Evolutionary conservation across 2,888 invertebrate species (phyloP), one percentile per base, ranked within the genome.

Genomic region (Epirrita christyi): DNA sequence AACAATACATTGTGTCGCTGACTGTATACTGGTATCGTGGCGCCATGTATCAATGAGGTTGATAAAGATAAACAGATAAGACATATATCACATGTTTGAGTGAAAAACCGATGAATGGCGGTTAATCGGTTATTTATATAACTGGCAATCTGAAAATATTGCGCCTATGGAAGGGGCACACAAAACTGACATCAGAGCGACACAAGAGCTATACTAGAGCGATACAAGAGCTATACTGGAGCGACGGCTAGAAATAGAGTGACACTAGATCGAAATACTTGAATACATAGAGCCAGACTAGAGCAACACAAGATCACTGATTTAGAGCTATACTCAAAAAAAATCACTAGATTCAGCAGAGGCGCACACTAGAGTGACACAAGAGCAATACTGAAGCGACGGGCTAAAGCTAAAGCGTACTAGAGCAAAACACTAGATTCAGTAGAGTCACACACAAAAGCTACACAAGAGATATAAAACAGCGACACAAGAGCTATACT

Each of bases 21-120:
- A 44, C 49, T 63, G 40, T 55, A 56, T 55, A 29, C 1, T 32
- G 11, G 36, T 57, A 66, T 62, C 60, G 52, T 64, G 76, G 76
- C 78, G 78, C 78, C 76, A 73, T 63, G 64, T 71, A 72, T 75
- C 67, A 73, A 72, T 72, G 73, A 72, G 62, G 29, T 67, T 56
- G 73, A 73, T 76, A 75, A 59, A 61, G 64, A 21, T 64, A 65
- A 67, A 65, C 56, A 56, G 63, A 69, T 66, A 66, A 53, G 32
- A 9, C 41, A 43, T 34, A 11, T 53, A 58, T 52, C 58, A 43
- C 11, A n/a, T 40, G 40, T 50, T 14, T 29, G 29, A 47, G 51
- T 51, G 46, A 57, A 57, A n/a, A 37, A 34, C 58, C 61, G 74
- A 75, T 76, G 76, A 67, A 52, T 21, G 27, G 11, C 13, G 36